A percentile compares a stretch with the other conserved stretches of the same genome.
Conservation (phyloP, 2,113 vertebrate genomes). For the Puntigrus tetrazona region DNA sequence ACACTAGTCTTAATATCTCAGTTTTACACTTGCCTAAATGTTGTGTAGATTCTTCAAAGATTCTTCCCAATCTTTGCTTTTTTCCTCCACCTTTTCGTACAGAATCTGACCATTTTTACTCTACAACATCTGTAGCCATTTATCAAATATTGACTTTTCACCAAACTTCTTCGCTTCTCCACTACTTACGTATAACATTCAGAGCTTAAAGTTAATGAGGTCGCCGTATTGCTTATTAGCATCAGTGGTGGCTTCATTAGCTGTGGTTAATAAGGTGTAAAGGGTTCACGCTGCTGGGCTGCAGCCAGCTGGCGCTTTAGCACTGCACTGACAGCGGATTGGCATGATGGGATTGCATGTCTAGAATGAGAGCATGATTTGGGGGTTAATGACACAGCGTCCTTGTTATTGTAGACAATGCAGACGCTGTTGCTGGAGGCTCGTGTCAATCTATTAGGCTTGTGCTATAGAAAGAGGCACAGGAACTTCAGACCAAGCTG, state of each 20-base stretch:
- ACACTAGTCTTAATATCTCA: background rate
- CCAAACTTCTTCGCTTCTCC: slow-evolving; percentile 23
- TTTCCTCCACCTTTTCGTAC: background rate
- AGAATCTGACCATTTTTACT: background rate
- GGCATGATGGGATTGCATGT: slow-evolving; percentile 42
- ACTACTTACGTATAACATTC: slow-evolving; percentile 22
- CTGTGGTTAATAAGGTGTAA: slow-evolving; percentile 52
- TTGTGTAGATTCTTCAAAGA: background rate
- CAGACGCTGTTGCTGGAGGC: background rate
- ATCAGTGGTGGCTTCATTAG: slow-evolving; percentile 46
- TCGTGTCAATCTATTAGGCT: background rate
- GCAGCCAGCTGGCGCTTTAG: slow-evolving; percentile 42
- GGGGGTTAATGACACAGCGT: slow-evolving; percentile 31
- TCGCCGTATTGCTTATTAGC: slow-evolving; percentile 45
- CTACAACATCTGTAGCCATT: slow-evolving; percentile 31
- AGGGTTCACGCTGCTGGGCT: slow-evolving; percentile 38
- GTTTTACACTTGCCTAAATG: background rate
- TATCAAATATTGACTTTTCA: slow-evolving; percentile 13
- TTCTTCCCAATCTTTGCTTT: background rate
- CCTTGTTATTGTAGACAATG: slow-evolving; percentile 32
- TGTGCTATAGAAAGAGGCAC: background rate
- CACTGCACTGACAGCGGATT: slow-evolving; percentile 38
- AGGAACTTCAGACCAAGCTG: background rate
- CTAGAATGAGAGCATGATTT: slow-evolving; percentile 18
- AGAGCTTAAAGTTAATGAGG: slow-evolving; percentile 45